Evolutionary conservation across 2,797 vertebrate species (phyloP), one percentile per base, ranked within the genome.

Genomic region (Cirrhinus molitorella): DNA sequence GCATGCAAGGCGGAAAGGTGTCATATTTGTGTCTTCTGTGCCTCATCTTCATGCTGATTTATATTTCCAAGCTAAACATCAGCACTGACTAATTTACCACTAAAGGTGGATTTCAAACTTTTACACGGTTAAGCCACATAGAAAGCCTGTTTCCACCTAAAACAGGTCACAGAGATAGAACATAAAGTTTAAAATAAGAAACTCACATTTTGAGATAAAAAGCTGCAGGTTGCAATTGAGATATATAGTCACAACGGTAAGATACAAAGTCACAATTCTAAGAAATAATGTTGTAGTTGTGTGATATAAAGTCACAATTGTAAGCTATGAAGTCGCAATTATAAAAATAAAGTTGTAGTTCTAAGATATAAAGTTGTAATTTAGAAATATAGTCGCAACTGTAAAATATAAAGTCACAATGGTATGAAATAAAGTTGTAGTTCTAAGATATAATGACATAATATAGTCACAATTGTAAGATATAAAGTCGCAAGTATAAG

Each of bases 11-110:
- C 57, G 70, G 76, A 75, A 83, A 80, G 45, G 79, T 76, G 53
- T 83, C 55, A 65, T 74, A 81, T 85, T 77, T 85, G 57, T 11
- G 45, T 73, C 61, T 81, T 72, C 68, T 51, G 59, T 71, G 25
- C 28, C 40, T 79, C 63, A 53, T 79, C 61, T 79, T 66, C 76
- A 49, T 17, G 45, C 76, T 72, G 55, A 45, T 51, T 81, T 74
- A 72, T 34, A 49, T 61, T 28, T 81, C 66, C 37, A 59, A 21
- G 53, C 51, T 71, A 59, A 80, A 80, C 51, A 68, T n/a, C 25
- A 78, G 25, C 59, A 47, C 59, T 14, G 59, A 65, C 59, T 49
- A 66, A 34, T 78, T 65, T 43, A 55, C 3, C 49, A 57, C 65
- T 43, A 68, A 55, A 23, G 53, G 21, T 57, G 66, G 23, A 43